Percentiles rank a stretch among this genome's conserved stretches.
These are phyloP conservation scores for Ailuropoda melanoleuca DNA, from an alignment of 2,113 vertebrate species.

Conservation along the genomic window DNA sequence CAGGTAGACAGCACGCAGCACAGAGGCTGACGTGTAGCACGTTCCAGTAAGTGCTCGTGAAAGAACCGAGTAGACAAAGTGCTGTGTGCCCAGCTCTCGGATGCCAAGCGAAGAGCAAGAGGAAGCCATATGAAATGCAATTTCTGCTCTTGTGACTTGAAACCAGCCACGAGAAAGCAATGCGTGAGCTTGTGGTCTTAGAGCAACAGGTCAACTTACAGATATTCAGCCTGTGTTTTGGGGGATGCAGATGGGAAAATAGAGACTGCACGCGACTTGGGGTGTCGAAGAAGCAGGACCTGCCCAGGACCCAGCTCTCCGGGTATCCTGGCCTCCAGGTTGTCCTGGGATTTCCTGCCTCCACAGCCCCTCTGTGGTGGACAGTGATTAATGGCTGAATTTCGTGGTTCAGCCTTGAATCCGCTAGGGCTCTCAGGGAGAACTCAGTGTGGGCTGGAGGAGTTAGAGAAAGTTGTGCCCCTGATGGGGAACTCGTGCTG, in stretches of 20 bases:
- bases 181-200: neutral
- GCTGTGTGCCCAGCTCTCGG: neutral
- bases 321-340: neutral
- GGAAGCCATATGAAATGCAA: neutral
- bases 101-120: neutral
- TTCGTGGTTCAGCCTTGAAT: neutral
- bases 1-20: fast-evolving
- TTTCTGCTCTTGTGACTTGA: neutral
- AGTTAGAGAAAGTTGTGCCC: neutral
- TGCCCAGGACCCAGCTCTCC: neutral
- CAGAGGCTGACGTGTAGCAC: fast-evolving
- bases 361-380: neutral
- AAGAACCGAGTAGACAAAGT: neutral
- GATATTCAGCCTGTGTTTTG: neutral
- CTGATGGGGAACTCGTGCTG: neutral
- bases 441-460: slow-evolving; percentile 4
- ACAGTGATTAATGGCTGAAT: slow-evolving; percentile 11
- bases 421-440: neutral
- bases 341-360: neutral
- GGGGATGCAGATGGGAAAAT: neutral
- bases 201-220: neutral
- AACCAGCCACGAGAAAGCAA: neutral
- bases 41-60: neutral
- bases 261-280: neutral
- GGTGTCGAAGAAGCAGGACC: neutral